A percentile compares a stretch with the other conserved stretches of the same genome.
Conservation (phyloP, 1,140 invertebrate genomes). For the Conus ventricosus region DNA sequence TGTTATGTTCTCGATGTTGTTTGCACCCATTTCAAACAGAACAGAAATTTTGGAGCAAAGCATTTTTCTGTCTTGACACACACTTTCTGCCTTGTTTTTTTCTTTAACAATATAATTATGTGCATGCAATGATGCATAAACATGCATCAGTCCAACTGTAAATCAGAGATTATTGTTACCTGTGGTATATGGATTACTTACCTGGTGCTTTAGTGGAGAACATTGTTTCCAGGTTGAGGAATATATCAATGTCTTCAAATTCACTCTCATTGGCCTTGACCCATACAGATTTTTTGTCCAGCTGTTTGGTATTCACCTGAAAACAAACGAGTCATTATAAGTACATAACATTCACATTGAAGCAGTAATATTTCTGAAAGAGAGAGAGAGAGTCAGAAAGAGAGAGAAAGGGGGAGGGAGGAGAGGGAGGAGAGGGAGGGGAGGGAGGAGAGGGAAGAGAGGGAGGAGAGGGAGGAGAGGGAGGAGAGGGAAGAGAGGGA, state of each 20-base stretch:
- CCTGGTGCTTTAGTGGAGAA: conserved; percentile 86
- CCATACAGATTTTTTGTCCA: conserved; percentile 98
- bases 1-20: too few relatives aligned
- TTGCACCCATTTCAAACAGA: too few relatives aligned
- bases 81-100: too few relatives aligned
- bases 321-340: neutral
- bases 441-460: neutral
- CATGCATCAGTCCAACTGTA: too few relatives aligned
- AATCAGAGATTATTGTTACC: too few relatives aligned
- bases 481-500: neutral
- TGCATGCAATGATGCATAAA: too few relatives aligned
- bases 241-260: conserved; percentile 86
- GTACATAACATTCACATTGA: too few relatives aligned
- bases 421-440: neutral
- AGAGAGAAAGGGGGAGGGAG: neutral
- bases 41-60: too few relatives aligned
- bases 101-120: too few relatives aligned
- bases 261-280: conserved; percentile 93
- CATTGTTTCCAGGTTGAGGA: conserved; percentile 86
- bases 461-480: neutral
- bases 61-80: too few relatives aligned
- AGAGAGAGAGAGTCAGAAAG: too few relatives aligned
- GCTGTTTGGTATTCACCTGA: conserved; percentile 81
- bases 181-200: neutral
- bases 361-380: too few relatives aligned